Evolutionary conservation across 2,113 vertebrate species (phyloP), one percentile per base, ranked within the genome.

Genomic region (Psittacula cyanocephala): DNA sequence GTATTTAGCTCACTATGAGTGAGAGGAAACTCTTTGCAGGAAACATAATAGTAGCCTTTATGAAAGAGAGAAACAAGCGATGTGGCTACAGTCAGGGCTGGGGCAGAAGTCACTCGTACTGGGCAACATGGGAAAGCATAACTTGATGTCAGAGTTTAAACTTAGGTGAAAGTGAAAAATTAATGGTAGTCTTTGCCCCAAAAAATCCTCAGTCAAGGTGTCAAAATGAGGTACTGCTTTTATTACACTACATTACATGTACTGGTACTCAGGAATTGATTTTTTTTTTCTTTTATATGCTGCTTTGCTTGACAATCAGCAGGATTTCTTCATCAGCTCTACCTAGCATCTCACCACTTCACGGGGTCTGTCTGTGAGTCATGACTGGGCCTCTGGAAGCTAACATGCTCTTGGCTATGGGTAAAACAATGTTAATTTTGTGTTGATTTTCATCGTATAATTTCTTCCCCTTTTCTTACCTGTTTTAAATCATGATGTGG

Each of bases 211-310:
- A 77, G 49, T 91, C 70, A 65, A 91, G 13, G 46, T 95, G 89
- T 92, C 94, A 92, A 88, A 91, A 91, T 95, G 91, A 94, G 63
- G 23, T 95, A 89, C 14, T 77, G 70, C 31, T 85, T 95, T 93
- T 95, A 85, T 89, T 94, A 93, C 28, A 18, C 44, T 65, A 47
- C 46, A 22, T 47, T 47, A 47, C 46, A 22, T 47, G 14, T 71
- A 88, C 91, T 91, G 88, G 93, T 94, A 43, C 55, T 78, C 44
- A 47, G 71, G 14, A 41, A 92, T 87, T 92, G 91, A 81, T 24
- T 24, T 59, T 95, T 59, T 95, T 94, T 93, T 81, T 75, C 47
- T 93, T 83, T 75, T 86, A 71, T 94, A 81, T 96, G 50, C 43
- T 92, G 37, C 50, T 49, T 44, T 78, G 27, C 72, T 94, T 95